Percentiles rank a stretch among this genome's conserved stretches.
These are phyloP conservation scores for Emydoidea blandingii DNA, from an alignment of 2,797 vertebrate genomes.

Conservation along the genomic window DNA sequence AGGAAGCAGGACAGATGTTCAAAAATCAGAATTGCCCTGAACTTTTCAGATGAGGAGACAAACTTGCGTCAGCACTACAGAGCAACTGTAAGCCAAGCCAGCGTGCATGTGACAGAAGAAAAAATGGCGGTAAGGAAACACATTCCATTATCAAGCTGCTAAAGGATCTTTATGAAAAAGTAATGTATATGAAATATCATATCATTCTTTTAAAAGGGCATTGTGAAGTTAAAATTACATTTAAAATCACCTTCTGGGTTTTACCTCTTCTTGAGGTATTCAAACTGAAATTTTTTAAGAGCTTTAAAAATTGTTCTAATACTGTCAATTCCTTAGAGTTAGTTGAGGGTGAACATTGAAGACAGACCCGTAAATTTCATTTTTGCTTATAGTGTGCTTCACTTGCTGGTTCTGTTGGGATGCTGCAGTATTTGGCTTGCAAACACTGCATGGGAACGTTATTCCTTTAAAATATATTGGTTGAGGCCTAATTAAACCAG, in stretches of 20 bases:
- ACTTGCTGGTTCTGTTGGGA: constrained; percentile 39
- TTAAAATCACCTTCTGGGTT: neutral
- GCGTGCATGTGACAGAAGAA: neutral
- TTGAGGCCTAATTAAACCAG: neutral
- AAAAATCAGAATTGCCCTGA: neutral
- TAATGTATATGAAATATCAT: neutral
- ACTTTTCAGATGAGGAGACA: neutral
- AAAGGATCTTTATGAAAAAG: neutral
- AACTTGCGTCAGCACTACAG: neutral
- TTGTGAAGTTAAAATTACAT: neutral
- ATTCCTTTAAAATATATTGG: constrained; percentile 11
- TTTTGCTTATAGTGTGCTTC: constrained; percentile 16
- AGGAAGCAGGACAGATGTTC: neutral
- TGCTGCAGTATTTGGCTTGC: neutral
- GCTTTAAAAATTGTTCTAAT: neutral
- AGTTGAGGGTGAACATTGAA: neutral
- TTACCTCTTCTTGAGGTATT: neutral
- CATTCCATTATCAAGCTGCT: neutral
- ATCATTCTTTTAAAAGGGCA: neutral
- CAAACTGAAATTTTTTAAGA: neutral
- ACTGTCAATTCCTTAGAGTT: neutral
- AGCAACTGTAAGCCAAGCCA: neutral
- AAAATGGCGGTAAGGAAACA: neutral
- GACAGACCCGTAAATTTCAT: neutral
- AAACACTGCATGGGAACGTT: constrained; percentile 16